Conservation (phyloP, 2,797 vertebrate genomes). For the Tragopan temminckii region DNA sequence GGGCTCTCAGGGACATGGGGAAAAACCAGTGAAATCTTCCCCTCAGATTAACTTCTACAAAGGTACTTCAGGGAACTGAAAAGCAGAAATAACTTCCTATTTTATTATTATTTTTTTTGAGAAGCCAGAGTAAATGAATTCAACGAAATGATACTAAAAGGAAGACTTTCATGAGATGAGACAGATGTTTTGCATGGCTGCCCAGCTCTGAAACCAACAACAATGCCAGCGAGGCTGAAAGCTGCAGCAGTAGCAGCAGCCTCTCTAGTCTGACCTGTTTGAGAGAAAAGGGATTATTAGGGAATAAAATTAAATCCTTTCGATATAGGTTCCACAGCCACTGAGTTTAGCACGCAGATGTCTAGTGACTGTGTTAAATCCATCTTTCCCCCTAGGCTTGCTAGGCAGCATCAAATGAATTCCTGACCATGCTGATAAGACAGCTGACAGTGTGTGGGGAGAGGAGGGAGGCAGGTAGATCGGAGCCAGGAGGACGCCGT, state of each 20-base stretch:
- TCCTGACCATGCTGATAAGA: not conserved
- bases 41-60: not conserved
- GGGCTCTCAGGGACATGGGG: not conserved
- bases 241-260: constrained; percentile 19
- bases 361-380: constrained; percentile 43
- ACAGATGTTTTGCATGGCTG: not conserved
- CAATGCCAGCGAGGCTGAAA: not conserved
- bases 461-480: not conserved
- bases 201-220: not conserved
- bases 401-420: constrained; percentile 44
- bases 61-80: not conserved
- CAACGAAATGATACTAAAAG: constrained; percentile 24
- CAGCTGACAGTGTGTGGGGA: not conserved
- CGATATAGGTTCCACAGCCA: not conserved
- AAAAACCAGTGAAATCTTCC: not conserved
- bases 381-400: constrained; percentile 22
- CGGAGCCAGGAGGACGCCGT: accelerated
- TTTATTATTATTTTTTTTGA: not conserved
- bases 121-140: not conserved
- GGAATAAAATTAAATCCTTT: constrained; percentile 45
- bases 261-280: not conserved
- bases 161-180: constrained; percentile 15
- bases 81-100: not conserved
- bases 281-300: constrained; percentile 49
- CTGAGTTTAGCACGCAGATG: constrained; percentile 31